Conservation (phyloP, 2,113 vertebrate genomes). For the Chaetodon trifascialis region DNA sequence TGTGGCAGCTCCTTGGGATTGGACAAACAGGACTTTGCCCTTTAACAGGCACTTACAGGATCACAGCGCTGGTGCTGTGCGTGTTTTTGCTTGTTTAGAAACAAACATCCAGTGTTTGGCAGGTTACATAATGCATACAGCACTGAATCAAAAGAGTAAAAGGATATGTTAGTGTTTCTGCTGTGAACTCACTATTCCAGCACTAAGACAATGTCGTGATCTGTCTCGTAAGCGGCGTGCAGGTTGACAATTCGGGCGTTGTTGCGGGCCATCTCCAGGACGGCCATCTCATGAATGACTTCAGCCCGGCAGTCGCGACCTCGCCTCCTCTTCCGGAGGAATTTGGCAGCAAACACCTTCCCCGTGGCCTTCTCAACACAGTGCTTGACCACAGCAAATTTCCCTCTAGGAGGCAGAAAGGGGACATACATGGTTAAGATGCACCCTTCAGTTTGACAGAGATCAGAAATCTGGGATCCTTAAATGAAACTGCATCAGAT, state of each 20-base stretch:
- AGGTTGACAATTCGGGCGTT: constrained; percentile 92
- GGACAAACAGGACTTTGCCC: constrained; percentile 47
- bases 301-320: constrained; percentile 94
- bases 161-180: not conserved
- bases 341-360: constrained; percentile 95
- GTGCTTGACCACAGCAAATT: constrained; percentile 94
- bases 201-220: constrained; percentile 92
- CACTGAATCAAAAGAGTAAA: not conserved
- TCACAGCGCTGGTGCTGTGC: not conserved
- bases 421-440: not conserved
- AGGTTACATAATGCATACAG: not conserved
- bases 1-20: constrained; percentile 7
- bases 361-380: constrained; percentile 93
- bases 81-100: constrained; percentile 14
- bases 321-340: constrained; percentile 92
- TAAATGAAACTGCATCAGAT: not conserved
- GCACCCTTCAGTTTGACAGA: not conserved
- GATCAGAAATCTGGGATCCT: not conserved
- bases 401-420: constrained; percentile 84
- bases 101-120: not conserved
- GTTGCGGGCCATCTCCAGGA: constrained; percentile 90
- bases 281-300: constrained; percentile 94
- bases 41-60: not conserved
- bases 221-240: constrained; percentile 92
- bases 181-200: constrained; percentile 93